Evolutionary conservation across 2,797 vertebrate species (phyloP).

Genomic region (Antrozous pallidus): DNA sequence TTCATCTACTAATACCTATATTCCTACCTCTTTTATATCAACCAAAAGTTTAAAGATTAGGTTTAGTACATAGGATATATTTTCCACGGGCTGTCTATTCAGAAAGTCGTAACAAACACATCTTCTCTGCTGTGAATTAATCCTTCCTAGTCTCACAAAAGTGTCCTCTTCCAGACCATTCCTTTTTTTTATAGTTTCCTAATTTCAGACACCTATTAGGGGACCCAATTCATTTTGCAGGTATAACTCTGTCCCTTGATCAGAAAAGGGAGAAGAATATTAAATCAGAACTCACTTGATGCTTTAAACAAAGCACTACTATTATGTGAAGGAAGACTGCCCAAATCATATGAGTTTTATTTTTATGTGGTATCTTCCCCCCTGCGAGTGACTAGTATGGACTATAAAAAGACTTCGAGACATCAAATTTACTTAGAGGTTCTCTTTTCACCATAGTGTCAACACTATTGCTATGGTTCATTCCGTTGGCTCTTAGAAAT

Average conservation of each 20-base stretch:
- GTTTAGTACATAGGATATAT: background rate
- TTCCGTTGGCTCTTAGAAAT: background rate
- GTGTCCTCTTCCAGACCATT: background rate
- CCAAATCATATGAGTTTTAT: conserved; percentile 1
- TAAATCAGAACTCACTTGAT: background rate
- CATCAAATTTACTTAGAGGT: background rate
- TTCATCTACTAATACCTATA: background rate
- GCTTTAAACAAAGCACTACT: background rate
- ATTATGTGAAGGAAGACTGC: background rate
- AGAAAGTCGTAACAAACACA: background rate
- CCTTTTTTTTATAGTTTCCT: conserved; percentile 4
- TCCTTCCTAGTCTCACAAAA: background rate
- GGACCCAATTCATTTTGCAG: background rate
- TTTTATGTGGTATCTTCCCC: background rate
- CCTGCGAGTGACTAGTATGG: background rate
- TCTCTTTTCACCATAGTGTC: background rate
- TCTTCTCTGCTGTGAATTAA: background rate
- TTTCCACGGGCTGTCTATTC: background rate
- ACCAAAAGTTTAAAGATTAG: background rate
- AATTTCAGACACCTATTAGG: background rate
- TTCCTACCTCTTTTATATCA: background rate
- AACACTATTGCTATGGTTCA: background rate
- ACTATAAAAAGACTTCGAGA: background rate
- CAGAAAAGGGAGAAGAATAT: conserved; percentile 3
- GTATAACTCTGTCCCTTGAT: background rate